Base-by-base conservation (phyloP, 2,797 vertebrate species). In the Poeciliopsis infans region DNA sequence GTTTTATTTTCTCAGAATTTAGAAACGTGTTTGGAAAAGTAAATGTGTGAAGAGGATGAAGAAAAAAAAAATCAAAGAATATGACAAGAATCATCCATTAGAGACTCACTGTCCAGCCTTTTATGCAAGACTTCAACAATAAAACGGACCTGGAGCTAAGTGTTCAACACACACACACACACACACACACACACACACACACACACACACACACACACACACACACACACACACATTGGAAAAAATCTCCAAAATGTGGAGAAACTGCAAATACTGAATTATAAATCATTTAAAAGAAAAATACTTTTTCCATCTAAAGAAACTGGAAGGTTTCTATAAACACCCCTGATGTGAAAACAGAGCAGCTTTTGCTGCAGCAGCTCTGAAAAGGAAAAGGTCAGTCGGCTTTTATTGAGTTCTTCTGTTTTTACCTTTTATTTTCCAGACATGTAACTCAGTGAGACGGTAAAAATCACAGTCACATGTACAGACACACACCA, bases 121-220 rank as follows among this genome's bases (percentile, higher is more conserved):
- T 82, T 80, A 85, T 88, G 88, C 81, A 86, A 72, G 57, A 80
- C 45, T 3, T 12, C n/a, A 1, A 41, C 80, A 86, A 78, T 25
- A 79, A 83, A 76, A 57, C 53, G 25, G 61, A 23, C 53, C 77
- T 41, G 31, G 53, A 74, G 78, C 41, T 59, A 4, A 5, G 57
- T 78, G 66, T 80, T 69, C 83, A 71, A 51, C 83, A 75, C 72
- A 18, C 16, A 16, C 61, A 39, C 61, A 18, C 33, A 66, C 61
- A 41, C 64, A 11, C 61, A 45, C 82, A 82, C 80, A 4, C 76
- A 49, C 61, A 64, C 61, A 36, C 59, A 36, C 2, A 8, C 61
- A 36, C 57, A 43, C 81, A 83, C 79, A 3, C 55, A 28, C 55
- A 28, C 55, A 28, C n/a, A 59, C 57, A 31, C 57, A 39, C 81